These are phyloP conservation scores for Siniperca scherzeri DNA, from an alignment of 2,797 vertebrate genomes.

Conservation along the genomic window DNA sequence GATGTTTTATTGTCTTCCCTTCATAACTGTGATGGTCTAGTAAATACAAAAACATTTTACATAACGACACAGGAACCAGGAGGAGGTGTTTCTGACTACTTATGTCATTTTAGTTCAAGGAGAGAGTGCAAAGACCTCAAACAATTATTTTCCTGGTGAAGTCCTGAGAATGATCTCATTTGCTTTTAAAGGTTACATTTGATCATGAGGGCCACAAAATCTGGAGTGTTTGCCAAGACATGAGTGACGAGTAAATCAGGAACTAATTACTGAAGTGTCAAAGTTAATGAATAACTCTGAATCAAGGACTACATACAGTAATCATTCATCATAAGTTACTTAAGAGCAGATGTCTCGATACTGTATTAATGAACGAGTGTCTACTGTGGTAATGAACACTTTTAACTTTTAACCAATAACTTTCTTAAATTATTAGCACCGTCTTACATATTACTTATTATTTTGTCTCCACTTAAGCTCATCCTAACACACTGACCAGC, in stretches of 20 bases:
- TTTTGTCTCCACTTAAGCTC: background rate
- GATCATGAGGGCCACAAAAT: background rate
- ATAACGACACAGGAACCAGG: constrained; percentile 27
- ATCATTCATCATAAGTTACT: constrained; percentile 1
- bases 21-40: background rate
- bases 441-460: background rate
- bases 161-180: background rate
- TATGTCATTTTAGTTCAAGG: background rate
- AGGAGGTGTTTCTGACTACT: constrained; percentile 33
- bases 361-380: background rate
- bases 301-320: background rate
- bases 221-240: background rate
- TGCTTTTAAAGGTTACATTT: background rate
- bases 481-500: background rate
- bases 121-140: constrained; percentile 3
- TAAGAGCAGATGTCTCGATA: background rate
- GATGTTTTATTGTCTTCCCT: background rate
- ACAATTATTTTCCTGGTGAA: background rate
- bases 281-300: constrained; percentile 34
- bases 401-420: background rate
- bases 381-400: background rate
- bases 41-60: constrained; percentile 7
- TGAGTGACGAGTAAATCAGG: background rate
- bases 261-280: constrained; percentile 8
- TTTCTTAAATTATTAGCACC: background rate